Evolutionary conservation across 2,113 vertebrate species (phyloP).

Genomic region (Elephas maximus): DNA sequence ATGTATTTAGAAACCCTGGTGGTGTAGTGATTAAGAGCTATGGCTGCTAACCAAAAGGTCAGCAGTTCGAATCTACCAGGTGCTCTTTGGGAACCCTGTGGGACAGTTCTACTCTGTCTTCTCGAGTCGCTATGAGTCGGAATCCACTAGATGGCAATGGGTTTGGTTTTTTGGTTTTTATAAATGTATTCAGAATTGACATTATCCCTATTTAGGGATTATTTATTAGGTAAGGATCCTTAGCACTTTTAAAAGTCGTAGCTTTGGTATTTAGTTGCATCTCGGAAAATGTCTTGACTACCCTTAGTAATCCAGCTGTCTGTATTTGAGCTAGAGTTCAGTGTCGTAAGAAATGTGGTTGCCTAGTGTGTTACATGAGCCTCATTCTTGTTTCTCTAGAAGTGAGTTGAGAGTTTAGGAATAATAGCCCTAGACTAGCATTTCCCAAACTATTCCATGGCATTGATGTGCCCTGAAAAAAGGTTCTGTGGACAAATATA

Average conservation of each 20-base stretch:
- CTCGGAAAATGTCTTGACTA: conserved; percentile 44
- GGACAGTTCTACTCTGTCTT: too few species aligned
- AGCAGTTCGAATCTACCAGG: too few species aligned
- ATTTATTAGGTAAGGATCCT: neutral
- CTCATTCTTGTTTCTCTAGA: conserved; percentile 56
- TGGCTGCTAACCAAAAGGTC: too few species aligned
- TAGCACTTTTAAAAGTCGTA: conserved; percentile 6
- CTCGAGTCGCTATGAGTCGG: too few species aligned
- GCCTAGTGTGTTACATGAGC: neutral
- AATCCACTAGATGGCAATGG: too few species aligned
- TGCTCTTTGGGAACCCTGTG: too few species aligned
- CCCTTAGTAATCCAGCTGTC: neutral
- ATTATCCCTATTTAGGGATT: neutral
- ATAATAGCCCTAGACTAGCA: neutral
- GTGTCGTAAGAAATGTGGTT: neutral
- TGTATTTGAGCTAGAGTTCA: neutral
- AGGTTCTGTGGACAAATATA: neutral
- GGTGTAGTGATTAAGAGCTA: too few species aligned
- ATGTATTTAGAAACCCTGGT: too few species aligned
- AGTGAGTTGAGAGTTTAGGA: conserved; percentile 57
- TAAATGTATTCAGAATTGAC: neutral
- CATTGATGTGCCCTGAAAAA: neutral
- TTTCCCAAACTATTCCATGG: conserved; percentile 23
- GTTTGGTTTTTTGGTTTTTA: too few species aligned
- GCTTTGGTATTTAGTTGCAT: neutral